Base-by-base conservation (phyloP, 2,888 invertebrate genomes). In the Neoitamus cyanurus region DNA sequence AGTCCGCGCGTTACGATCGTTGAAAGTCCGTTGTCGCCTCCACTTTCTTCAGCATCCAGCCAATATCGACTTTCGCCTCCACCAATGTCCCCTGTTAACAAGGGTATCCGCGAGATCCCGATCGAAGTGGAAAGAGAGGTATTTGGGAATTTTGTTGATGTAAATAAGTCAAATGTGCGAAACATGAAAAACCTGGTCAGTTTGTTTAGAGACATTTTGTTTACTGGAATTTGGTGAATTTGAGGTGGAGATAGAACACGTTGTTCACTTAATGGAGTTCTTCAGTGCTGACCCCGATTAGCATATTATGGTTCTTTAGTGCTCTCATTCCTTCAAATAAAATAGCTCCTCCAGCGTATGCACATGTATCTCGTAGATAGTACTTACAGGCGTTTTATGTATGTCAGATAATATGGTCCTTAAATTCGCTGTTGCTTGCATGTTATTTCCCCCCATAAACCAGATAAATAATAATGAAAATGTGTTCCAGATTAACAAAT, bases 111-210 rank as follows among this genome's bases (percentile, higher is more conserved):
- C 82, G 90, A 92, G 89, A 91, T 91, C 86, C 91, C 91, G 84
- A 91, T 91, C 83, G 91, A 90, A 88, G 90, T 91, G 86, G 90
- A 90, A 86, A 89, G 88, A 86, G 89, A 90, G 91, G 91, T 91
- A 82, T 69, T 69, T 37, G 3, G 25, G 20, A 20, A 58, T 58
- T 58, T 58, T 58, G 58, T 58, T 82, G 68, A 37, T 69, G 13
- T 69, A 69, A 36, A 69, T 82, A 82, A 82, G 20, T 37, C 58
- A 88, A 86, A 85, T 30, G 11, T 82, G 20, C 15, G 28, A 20
- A 46, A 85, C 31, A 72, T 86, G 87, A 85, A 84, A 75, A 78
- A 78, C 15, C 73, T 42, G 25, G 31, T 25, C 46, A 15, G 30
- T 37, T 69, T 30, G 20, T 31, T 42, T 28, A 11, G 25, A 75